These are phyloP conservation scores for Eupithecia inturbata DNA, from an alignment of 2,888 invertebrate genomes.

Conservation along the genomic window DNA sequence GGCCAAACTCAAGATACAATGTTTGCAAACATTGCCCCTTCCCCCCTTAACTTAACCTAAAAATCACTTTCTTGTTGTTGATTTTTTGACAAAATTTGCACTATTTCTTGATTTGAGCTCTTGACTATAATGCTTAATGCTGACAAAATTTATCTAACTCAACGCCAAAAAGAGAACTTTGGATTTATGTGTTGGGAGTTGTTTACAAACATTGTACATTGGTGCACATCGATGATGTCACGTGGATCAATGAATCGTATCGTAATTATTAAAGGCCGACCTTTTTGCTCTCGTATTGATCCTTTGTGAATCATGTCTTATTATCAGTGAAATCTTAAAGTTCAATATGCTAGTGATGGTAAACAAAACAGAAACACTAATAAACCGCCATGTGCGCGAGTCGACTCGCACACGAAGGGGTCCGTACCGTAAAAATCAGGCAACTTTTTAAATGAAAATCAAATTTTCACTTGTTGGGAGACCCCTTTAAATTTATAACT, in stretches of 20 bases:
- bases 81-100: not conserved
- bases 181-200: not conserved
- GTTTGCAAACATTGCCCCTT: no score
- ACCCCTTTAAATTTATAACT: no score
- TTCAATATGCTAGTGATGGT: conserved; percentile 13
- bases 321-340: conserved; percentile 22
- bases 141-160: no score
- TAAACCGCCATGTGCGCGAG: no score
- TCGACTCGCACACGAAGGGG: no score
- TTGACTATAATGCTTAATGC: not conserved
- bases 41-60: no score
- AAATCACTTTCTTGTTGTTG: not conserved
- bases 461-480: no score
- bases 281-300: conserved; percentile 24
- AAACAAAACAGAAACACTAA: no score
- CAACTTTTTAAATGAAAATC: no score
- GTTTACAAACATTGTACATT: not conserved
- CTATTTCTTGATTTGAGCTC: not conserved
- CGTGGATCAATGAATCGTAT: conserved; percentile 3
- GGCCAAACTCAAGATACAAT: no score
- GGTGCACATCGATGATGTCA: not conserved
- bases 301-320: conserved; percentile 7
- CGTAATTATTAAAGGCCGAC: not conserved
- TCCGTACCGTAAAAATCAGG: no score
- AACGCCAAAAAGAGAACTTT: not conserved